Evolutionary conservation across 2,888 invertebrate genomes (phyloP).

Genomic region (Thymelicus acteon): DNA sequence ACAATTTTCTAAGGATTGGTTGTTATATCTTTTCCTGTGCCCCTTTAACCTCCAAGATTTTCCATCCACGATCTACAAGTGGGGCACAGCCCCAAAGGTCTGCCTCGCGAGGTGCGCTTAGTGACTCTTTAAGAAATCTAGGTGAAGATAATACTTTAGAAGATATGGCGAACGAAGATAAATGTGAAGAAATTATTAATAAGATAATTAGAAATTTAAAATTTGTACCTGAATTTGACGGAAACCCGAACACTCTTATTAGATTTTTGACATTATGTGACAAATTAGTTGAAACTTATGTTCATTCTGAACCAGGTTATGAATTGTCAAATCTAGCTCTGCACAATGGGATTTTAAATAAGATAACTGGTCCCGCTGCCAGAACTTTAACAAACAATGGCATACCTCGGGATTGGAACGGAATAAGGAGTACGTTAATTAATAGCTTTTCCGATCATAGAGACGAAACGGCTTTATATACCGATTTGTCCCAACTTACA

Average conservation of each 20-base stretch:
- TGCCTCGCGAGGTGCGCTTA: neutral
- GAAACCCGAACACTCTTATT: neutral
- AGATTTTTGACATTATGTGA: neutral
- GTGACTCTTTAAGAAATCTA: neutral
- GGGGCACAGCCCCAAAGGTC: neutral
- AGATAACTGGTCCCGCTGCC: too few relatives aligned
- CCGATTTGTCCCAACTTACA: too few relatives aligned
- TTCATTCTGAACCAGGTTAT: neutral
- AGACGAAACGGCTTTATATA: too few relatives aligned
- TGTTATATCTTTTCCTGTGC: neutral
- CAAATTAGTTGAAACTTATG: neutral
- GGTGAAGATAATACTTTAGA: neutral
- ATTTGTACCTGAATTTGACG: neutral
- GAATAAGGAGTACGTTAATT: too few relatives aligned
- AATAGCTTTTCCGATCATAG: too few relatives aligned
- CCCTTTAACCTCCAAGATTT: neutral
- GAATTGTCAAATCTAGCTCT: neutral
- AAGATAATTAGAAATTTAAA: neutral
- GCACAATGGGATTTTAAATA: neutral
- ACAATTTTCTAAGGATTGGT: neutral
- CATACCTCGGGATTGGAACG: too few relatives aligned
- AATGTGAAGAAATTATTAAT: neutral
- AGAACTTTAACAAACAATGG: too few relatives aligned
- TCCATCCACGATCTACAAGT: neutral
- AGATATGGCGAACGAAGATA: neutral